Conservation (phyloP, 2,888 invertebrate species). For the Deilephila elpenor region DNA sequence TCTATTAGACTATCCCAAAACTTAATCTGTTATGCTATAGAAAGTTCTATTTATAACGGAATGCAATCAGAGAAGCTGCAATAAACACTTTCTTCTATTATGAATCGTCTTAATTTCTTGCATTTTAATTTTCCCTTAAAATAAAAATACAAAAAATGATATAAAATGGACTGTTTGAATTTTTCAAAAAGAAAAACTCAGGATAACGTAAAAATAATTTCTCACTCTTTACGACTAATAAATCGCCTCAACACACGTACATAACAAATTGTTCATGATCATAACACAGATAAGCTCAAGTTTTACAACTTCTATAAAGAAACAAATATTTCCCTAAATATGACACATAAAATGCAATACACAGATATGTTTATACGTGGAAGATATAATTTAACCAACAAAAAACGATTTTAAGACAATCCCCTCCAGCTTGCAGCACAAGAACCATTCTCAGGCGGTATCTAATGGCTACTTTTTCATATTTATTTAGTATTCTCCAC, state of each 20-base stretch:
- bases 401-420: no score
- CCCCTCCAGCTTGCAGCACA: no score
- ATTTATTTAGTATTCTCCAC: not conserved
- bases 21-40: not conserved
- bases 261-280: conserved; percentile 1
- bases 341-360: conserved; percentile 4
- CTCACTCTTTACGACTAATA: conserved; percentile 12
- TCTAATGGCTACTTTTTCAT: not conserved
- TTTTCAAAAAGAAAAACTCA: not conserved
- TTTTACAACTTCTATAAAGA: not conserved
- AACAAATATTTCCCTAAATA: not conserved
- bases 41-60: not conserved
- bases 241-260: not conserved
- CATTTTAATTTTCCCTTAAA: not conserved
- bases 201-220: not conserved
- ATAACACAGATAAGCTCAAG: conserved; percentile 4
- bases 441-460: not conserved
- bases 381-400: not conserved
- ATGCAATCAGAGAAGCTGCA: not conserved
- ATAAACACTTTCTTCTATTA: no score
- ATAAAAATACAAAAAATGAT: conserved; percentile 4
- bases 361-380: not conserved
- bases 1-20: conserved; percentile 13
- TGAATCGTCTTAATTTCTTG: not conserved
- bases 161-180: conserved; percentile 9